A percentile compares a stretch with the other conserved stretches of the same genome.
Conservation (phyloP, 2,888 invertebrate genomes). For the Lumbricus terrestris region DNA sequence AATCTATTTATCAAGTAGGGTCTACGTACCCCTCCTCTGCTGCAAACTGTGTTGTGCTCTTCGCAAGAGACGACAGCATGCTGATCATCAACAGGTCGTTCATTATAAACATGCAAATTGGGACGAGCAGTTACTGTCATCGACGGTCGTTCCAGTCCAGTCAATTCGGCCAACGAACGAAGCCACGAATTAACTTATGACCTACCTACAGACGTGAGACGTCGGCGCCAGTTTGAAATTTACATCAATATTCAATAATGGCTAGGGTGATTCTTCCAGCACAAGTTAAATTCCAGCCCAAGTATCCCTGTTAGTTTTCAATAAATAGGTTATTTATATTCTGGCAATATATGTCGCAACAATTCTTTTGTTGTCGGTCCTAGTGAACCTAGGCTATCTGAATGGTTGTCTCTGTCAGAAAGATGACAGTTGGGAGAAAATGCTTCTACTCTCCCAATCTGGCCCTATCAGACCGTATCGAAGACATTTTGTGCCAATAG, state of each 20-base stretch:
- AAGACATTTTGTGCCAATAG: too few relatives aligned
- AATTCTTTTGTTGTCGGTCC: not conserved
- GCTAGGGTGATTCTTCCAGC: not conserved
- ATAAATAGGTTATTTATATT: too few relatives aligned
- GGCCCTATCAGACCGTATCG: too few relatives aligned
- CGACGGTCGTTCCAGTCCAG: not conserved
- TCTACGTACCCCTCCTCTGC: too few relatives aligned
- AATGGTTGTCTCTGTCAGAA: too few relatives aligned
- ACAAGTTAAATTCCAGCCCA: slow-evolving; percentile 3
- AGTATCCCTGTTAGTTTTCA: not conserved
- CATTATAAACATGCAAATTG: not conserved
- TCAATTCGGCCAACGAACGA: not conserved
- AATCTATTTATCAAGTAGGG: not conserved
- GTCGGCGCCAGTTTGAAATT: not conserved
- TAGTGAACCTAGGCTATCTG: not conserved
- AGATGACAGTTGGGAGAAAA: too few relatives aligned
- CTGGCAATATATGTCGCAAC: too few relatives aligned
- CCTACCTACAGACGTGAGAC: not conserved
- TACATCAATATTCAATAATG: too few relatives aligned
- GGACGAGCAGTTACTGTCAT: not conserved
- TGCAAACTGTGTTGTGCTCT: too few relatives aligned
- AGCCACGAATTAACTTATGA: not conserved
- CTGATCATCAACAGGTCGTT: too few relatives aligned
- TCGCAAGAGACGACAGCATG: too few relatives aligned
- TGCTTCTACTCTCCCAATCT: too few relatives aligned